A percentile compares a stretch with the other conserved stretches of the same genome.
These are phyloP conservation scores for Pogonomyrmex barbatus DNA, from an alignment of 1,140 invertebrate species.

Conservation along the genomic window DNA sequence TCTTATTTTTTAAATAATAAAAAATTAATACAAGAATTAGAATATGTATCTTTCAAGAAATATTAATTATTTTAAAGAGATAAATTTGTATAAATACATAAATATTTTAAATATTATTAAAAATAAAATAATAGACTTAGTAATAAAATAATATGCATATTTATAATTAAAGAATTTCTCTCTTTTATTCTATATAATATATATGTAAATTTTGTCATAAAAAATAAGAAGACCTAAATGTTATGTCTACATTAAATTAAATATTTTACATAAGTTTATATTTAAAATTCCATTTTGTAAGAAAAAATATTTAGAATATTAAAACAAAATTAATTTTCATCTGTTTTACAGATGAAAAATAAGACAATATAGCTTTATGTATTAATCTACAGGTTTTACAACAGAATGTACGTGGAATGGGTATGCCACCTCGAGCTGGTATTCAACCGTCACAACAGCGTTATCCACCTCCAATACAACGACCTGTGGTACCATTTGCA, in stretches of 20 bases:
- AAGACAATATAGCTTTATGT: not conserved
- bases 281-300: too few relatives aligned
- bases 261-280: not conserved
- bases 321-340: not conserved
- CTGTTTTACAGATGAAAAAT: constrained; percentile 5
- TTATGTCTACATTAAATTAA: not conserved
- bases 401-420: constrained; percentile 85
- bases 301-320: not conserved
- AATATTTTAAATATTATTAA: not conserved
- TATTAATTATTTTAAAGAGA: not conserved
- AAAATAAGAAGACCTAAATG: not conserved
- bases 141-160: not conserved
- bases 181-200: not conserved
- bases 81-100: not conserved
- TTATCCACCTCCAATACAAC: constrained; percentile 86
- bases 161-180: not conserved
- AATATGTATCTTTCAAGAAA: not conserved
- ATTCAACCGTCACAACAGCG: constrained; percentile 84
- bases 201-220: not conserved
- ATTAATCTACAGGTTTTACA: constrained; percentile 79
- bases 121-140: not conserved
- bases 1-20: not conserved
- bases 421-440: constrained; percentile 84
- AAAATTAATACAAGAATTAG: not conserved
- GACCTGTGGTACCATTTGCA: constrained; percentile 84